These are phyloP conservation scores for Enteromius viviparus DNA, from an alignment of 2,797 vertebrate genomes.

Conservation along the genomic window DNA sequence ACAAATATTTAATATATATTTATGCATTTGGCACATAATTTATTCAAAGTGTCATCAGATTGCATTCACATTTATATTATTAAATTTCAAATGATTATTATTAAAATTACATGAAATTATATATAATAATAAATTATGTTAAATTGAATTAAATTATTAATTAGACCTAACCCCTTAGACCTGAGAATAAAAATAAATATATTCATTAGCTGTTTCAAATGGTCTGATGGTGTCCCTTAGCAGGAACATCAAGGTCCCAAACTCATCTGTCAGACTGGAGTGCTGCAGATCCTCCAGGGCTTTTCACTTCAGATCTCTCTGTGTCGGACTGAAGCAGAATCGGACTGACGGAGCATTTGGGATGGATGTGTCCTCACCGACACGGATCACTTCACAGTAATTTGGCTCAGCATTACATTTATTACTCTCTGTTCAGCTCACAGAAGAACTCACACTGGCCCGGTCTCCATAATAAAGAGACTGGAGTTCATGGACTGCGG, in stretches of 20 bases:
- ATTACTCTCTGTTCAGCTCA: constrained; percentile 1
- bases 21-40: background rate
- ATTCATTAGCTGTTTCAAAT: background rate
- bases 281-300: background rate
- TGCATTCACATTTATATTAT: background rate
- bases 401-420: background rate
- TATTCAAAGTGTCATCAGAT: background rate
- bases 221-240: background rate
- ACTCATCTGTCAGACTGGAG: background rate
- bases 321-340: background rate
- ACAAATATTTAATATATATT: background rate
- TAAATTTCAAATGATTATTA: background rate
- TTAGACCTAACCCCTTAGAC: no score
- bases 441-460: background rate
- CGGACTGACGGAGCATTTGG: background rate
- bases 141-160: no score
- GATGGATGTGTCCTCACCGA: background rate
- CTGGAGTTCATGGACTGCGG: background rate
- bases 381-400: background rate
- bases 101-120: no score
- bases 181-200: background rate
- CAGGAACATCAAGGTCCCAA: background rate
- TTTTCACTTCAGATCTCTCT: background rate
- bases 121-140: no score
- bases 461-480: constrained; percentile 25